Base-by-base conservation (phyloP, 2,113 vertebrate species). In the Hepsetus odoe region DNA sequence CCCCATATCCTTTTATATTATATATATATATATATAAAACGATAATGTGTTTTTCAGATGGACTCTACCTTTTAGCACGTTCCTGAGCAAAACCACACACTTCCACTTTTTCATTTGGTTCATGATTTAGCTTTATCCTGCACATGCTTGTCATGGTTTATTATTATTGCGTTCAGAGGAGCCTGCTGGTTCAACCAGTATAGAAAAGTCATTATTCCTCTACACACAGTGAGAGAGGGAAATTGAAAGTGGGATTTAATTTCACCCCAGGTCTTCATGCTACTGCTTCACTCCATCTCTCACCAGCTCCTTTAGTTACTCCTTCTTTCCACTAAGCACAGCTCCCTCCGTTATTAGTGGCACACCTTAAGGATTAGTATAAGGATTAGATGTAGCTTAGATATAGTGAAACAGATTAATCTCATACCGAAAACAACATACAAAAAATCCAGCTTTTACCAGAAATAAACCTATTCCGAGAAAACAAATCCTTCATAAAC, bases 41-140 rank as follows among this genome's bases (percentile, higher is more conserved):
- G n/a, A n/a, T n/a, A 72, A 79, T 65, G 20, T 42, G 28, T 46
- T 74, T 30, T 46, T 79, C 55, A 79, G 64, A 78, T 74, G 35
- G 58, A 58, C 53, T 30, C 46, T 13, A 59, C 51, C 35, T 62
- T 82, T 82, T 71, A 74, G 72, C 46, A 65, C 11, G 18, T 79
- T 30, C 44, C 38, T 64, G 1, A 26, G 13, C 61, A 66, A 66
- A 51, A 24, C 30, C 61, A 38, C 24, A 22, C 46, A 49, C 16
- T 67, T 66, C 62, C 38, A 72, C 66, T 67, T 38, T 67, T 66
- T 55, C 38, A 72, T 72, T 67, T 38, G 51, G 44, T n/a, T 38
- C 12, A 9, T 66, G 46, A 28, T 64, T 38, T 53, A 44, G 30
- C 28, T 38, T 64, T 22, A 58, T 58, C 53, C 20, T 30, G 16